Conservation (phyloP, 2,888 invertebrate species). For the Anoplius nigerrimus region DNA sequence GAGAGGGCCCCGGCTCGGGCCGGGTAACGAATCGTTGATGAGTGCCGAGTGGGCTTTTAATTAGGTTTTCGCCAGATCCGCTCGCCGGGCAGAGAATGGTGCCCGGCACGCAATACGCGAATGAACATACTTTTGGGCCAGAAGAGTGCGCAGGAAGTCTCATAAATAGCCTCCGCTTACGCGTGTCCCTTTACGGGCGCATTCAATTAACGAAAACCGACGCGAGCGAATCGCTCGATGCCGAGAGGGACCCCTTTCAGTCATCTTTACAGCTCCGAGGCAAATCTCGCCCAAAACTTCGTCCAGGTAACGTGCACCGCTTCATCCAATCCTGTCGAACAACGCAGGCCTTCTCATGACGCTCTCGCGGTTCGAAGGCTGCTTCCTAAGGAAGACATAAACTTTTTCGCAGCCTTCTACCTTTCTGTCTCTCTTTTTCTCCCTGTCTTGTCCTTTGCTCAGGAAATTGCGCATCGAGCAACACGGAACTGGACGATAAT, state of each 20-base stretch:
- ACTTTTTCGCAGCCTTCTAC: too few species aligned
- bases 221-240: background rate
- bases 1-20: constrained; percentile 23
- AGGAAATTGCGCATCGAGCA: too few species aligned
- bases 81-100: constrained; percentile 19
- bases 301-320: too few species aligned
- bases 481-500: too few species aligned
- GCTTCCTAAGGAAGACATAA: too few species aligned
- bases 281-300: too few species aligned
- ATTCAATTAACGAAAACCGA: constrained; percentile 14
- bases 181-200: constrained; percentile 13
- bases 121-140: constrained; percentile 13
- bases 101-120: constrained; percentile 38
- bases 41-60: constrained; percentile 51
- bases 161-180: constrained; percentile 2
- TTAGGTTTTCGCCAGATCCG: constrained; percentile 49
- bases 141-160: background rate
- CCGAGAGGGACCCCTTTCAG: constrained; percentile 26
- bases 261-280: too few species aligned
- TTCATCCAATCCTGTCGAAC: too few species aligned
- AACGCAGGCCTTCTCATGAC: too few species aligned
- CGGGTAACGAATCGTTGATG: constrained; percentile 65
- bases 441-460: too few species aligned
- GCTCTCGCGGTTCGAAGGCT: too few species aligned
- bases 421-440: too few species aligned